Conservation (phyloP, 1,140 invertebrate species). For the Penaeus vannamei region DNA sequence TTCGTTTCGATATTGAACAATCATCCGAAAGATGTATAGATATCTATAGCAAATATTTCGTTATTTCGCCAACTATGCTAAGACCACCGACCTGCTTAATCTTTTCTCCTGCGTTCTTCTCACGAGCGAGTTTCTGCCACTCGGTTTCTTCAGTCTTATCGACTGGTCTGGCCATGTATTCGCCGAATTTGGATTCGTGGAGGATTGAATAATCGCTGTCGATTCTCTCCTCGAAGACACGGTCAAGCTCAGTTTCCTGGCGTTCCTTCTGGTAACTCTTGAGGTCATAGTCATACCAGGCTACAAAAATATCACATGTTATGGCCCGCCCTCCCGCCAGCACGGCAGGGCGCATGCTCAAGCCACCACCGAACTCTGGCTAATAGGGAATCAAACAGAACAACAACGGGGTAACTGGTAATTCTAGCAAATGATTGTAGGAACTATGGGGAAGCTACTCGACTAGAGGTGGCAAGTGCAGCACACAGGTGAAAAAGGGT, state of each 20-base stretch:
- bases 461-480: constrained; percentile 62
- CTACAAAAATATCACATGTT: constrained; percentile 74
- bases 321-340: constrained; percentile 59
- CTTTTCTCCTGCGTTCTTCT: constrained; percentile 86
- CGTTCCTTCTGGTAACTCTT: constrained; percentile 87
- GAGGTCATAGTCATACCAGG: constrained; percentile 93
- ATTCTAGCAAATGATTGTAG: constrained; percentile 58
- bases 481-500: constrained; percentile 59
- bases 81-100: constrained; percentile 77
- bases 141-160: constrained; percentile 83
- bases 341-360: constrained; percentile 60
- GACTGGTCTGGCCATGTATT: constrained; percentile 76
- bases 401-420: constrained; percentile 38
- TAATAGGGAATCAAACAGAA: constrained; percentile 54
- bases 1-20: no score
- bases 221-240: constrained; percentile 88
- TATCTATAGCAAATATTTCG: background rate
- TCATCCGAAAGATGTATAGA: no score
- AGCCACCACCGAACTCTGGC: constrained; percentile 63
- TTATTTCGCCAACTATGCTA: background rate
- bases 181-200: constrained; percentile 69
- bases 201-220: constrained; percentile 72
- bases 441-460: constrained; percentile 47
- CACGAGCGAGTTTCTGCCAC: constrained; percentile 86
- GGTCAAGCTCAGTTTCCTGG: constrained; percentile 86